Evolutionary conservation across 1,140 invertebrate species (phyloP), one percentile per base, ranked within the genome.

Genomic region (Drosophila miranda): DNA sequence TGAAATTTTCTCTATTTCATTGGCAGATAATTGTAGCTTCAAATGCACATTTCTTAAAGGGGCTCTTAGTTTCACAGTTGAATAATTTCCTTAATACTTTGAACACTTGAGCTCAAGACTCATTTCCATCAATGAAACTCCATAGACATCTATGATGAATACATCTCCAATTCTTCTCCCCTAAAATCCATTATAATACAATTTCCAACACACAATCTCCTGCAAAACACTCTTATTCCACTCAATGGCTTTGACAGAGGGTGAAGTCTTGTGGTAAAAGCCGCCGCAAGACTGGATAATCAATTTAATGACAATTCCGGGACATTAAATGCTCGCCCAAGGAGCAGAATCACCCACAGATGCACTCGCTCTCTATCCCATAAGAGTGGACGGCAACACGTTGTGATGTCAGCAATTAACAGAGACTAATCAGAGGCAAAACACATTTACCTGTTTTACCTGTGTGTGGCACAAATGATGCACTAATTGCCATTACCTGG

Each of bases 341-440:
- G 52, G 64, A 11, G 48, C 19, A 38, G 11, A 13, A 38, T 38
- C 34, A 13, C 11, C 11, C 34, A 11, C 21, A 14, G 16, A 54
- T 68, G 64, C 50, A 67, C 30, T 55, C 11, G 2, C 23, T 42
- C 19, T 19, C 19, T 7, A 7, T 11, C 38, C 21, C 13, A 11
- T 28, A 9, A 16, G 30, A 34, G 8, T 23, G 11, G 11, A 21
- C 34, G 48, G 23, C 55, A 54, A 68, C 38, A 38, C 63, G 9
- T 42, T 60, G 23, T 54, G 58, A 53, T 64, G 55, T 59, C 57
- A 66, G 78, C 79, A 82, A 83, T 84, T 84, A 83, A 60, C 77
- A 30, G 50, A 30, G 77, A 52, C 71, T 83, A 84, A 83, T 83
- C 75, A 83, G 69, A 13, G 60, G 64, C 73, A 75, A 78, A 55